These are phyloP conservation scores for Drosophila fuyamai DNA, from an alignment of 1,140 invertebrate species.

Conservation along the genomic window DNA sequence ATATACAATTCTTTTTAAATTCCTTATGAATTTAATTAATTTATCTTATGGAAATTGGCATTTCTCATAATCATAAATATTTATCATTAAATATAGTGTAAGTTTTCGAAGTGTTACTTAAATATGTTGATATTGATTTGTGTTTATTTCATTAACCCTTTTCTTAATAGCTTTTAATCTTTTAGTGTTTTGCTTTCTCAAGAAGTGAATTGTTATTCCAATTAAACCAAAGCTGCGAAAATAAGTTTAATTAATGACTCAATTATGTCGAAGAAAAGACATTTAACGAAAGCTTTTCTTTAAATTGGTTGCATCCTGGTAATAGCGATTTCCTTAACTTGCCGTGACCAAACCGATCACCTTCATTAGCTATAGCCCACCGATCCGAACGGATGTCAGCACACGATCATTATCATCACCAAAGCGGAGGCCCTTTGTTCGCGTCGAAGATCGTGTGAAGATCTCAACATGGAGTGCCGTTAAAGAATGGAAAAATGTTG, in stretches of 20 bases:
- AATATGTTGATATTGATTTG: no score
- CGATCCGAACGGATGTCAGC: slow-evolving; percentile 14
- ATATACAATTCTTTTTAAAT: no score
- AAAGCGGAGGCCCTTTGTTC: slow-evolving; percentile 5
- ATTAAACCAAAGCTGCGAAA: background rate
- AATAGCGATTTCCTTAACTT: background rate
- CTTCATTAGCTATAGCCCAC: background rate
- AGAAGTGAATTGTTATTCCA: background rate
- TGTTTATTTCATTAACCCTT: no score
- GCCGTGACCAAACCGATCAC: slow-evolving; percentile 7
- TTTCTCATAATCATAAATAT: no score
- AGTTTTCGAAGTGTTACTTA: no score
- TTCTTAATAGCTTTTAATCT: no score
- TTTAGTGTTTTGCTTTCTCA: no score
- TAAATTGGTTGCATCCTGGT: background rate
- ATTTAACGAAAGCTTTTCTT: slow-evolving; percentile 1
- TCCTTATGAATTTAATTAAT: no score
- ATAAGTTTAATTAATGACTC: background rate
- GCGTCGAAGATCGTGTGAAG: slow-evolving; percentile 7
- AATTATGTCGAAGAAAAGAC: background rate
- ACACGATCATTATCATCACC: background rate
- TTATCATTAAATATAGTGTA: no score
- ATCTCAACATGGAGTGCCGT: slow-evolving; percentile 13
- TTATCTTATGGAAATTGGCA: no score
- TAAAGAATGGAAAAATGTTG: slow-evolving; percentile 32